phyloP scores from a whole-genome alignment of 1,140 invertebrate species.

The Neelides sp. region DNA sequence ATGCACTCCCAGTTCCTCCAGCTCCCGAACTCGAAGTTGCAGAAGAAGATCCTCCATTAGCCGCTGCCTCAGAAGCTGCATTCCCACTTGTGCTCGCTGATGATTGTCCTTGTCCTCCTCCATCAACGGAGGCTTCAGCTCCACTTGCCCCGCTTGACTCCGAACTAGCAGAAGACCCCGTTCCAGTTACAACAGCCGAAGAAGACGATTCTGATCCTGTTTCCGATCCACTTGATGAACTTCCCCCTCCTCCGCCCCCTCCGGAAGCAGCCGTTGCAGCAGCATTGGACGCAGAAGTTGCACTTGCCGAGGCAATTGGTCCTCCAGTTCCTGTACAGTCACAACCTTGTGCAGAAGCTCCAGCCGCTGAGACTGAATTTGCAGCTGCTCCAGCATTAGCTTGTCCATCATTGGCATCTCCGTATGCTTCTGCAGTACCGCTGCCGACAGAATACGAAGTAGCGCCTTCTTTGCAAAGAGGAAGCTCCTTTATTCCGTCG shows the following conservation, averaged over 20 bases:
- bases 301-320: neutral
- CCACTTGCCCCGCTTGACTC: too few species aligned
- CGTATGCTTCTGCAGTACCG: neutral
- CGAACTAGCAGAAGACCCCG: too few species aligned
- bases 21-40: neutral
- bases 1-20: neutral
- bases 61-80: neutral
- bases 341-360: neutral
- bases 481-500: too few species aligned
- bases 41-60: neutral
- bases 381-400: neutral
- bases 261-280: neutral
- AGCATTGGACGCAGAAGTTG: neutral
- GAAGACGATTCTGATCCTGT: too few species aligned
- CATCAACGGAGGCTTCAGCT: too few species aligned
- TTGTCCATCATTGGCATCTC: neutral
- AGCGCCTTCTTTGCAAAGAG: neutral
- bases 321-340: too few species aligned
- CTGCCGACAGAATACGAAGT: neutral
- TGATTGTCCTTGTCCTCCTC: too few species aligned
- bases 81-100: too few species aligned
- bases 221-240: too few species aligned
- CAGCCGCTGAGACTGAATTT: neutral
- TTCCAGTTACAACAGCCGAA: too few species aligned
- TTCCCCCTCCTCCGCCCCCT: neutral